Conservation (phyloP, 2,113 vertebrate species). For the Triplophysa siluroides region DNA sequence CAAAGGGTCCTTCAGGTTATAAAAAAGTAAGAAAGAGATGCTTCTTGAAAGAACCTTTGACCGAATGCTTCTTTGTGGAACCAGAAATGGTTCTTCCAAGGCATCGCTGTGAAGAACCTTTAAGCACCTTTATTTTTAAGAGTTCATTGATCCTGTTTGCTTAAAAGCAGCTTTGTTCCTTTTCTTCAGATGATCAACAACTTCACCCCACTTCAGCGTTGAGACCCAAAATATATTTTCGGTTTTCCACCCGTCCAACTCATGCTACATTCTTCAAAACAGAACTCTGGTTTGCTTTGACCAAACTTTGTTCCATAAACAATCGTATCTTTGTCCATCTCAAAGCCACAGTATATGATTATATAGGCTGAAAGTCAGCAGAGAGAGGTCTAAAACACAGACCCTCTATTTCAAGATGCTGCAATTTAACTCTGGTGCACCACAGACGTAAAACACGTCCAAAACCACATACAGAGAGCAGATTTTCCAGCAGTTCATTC, state of each 20-base stretch:
- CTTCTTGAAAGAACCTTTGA: no score
- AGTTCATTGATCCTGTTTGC: background rate
- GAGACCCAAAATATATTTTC: background rate
- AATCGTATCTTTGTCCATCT: constrained; percentile 9
- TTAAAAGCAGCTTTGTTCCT: background rate
- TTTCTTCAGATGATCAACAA: background rate
- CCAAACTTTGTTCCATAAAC: background rate
- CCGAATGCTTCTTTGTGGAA: no score
- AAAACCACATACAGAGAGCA: background rate
- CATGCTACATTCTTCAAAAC: background rate
- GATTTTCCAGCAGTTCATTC: background rate
- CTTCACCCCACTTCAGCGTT: background rate
- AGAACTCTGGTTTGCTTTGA: background rate
- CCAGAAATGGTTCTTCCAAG: no score
- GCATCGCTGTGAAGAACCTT: no score
- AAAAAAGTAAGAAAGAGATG: no score
- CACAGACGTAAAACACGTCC: background rate
- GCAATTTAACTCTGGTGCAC: background rate
- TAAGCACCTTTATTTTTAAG: no score
- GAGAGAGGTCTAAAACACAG: no score
- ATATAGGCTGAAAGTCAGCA: constrained; percentile 1
- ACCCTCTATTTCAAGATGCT: constrained; percentile 3
- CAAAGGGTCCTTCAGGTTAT: no score
- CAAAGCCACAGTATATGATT: constrained; percentile 21
- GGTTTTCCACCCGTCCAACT: background rate